Evolutionary conservation across 2,888 invertebrate genomes (phyloP), one percentile per base, ranked within the genome.

Genomic region (Slavum lentiscoides): DNA sequence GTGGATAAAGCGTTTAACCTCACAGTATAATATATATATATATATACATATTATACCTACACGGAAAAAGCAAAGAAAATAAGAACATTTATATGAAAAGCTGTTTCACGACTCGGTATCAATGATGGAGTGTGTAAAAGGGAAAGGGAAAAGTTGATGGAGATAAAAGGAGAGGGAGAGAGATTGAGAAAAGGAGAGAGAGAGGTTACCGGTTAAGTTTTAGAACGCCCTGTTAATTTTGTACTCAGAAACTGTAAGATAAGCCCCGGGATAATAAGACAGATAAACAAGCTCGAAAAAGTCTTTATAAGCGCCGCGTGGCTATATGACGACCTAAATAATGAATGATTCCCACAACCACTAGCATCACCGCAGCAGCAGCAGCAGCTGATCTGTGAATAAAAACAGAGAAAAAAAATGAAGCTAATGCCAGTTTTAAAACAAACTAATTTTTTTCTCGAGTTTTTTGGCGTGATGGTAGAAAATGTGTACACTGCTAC

Each of bases 381-480:
- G 21, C 4, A 21, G 53, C 7, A 55, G 58, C 23, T 21, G 58
- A 75, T 67, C 19, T 75, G 15, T 19, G 39, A 58, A 30, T 43
- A 58, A 55, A 73, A 62, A 61, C 43, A 72, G 61, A 72, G 61
- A 30, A 19, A 39, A 72, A 66, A 75, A 66, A 64, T 58, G 66
- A 58, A 66, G 39, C 66, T 75, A 75, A 75, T 75, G 75, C 58
- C 58, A 68, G 75, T 76, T 76, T 76, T 76, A 76, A 76, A 76
- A 76, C 75, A 76, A 68, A 76, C 75, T 76, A 76, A 67, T 76
- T 30, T 76, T 64, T 68, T 76, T 68, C 75, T 76, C 67, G n/a
- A 39, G 67, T 9, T 23, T 66, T 55, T 75, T 19, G 39, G 55
- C 43, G 58, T 75, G 55, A 75, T 23, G 23, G 74, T 23, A 21